Evolutionary conservation across 2,797 vertebrate species (phyloP), one percentile per base, ranked within the genome.

Genomic region (Eulemur albifrons): DNA sequence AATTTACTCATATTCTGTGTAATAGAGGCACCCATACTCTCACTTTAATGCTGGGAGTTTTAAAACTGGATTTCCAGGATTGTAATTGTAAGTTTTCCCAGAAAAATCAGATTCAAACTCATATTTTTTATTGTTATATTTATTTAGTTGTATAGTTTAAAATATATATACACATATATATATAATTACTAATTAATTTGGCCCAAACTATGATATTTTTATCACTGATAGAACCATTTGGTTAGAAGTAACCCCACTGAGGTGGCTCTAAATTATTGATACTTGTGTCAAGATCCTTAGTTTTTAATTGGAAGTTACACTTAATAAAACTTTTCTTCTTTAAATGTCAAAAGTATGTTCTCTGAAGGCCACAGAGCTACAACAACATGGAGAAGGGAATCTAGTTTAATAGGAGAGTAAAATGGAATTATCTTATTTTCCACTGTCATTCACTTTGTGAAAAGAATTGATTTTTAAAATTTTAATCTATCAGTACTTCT

Each of bases 1-100:
- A 96, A 98, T 96, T 96, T 98, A 96, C 93, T 98, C 96, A 79
- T 94, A 82, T 96, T 97, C 88, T 90, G 86, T 83, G 70, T 92
- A 98, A 97, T 89, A 76, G 45, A 94, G 88, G 69, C 72, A 94
- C 45, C 63, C 90, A 92, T 88, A 61, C 80, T 87, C 48, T 72
- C 21, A 48, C n/a, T 98, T 97, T 97, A 83, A 95, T 88, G 72
- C 40, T 94, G 15, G 82, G 52, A 43, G 67, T 97, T 96, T 97
- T 96, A 97, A 98, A 98, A 81, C 48, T 93, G 57, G 45, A 75
- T 93, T 94, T 93, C 54, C 89, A 97, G 18, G 2, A 13, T 21
- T 90, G 1, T 72, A 88, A 84, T 88, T 93, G 10, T 81, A 89
- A 79, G 88, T 97, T 90, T 88, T 95, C 82, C 79, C 70, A 94